Percentiles rank a stretch among this genome's conserved stretches.
Evolutionary conservation across 2,797 vertebrate genomes (phyloP).

Genomic region (Phylloscopus collybita): DNA sequence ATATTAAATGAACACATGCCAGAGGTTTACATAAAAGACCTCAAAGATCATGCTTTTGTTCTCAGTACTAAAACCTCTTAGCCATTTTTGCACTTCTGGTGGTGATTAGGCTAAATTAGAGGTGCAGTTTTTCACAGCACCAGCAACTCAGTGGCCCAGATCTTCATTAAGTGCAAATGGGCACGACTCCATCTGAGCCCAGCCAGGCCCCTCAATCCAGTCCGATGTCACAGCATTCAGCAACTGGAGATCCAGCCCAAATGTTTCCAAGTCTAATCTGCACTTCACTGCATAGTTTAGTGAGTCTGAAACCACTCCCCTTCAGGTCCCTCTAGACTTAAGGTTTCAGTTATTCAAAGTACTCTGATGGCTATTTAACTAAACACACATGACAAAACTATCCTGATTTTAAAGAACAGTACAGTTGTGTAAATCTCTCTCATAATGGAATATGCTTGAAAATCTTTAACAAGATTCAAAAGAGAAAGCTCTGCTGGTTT

Average conservation of each 20-base stretch:
- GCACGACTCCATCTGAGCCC: not conserved
- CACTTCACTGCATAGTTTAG: not conserved
- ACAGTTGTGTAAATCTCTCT: not conserved
- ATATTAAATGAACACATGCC: conserved; percentile 60
- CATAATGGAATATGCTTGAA: not conserved
- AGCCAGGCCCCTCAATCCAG: not conserved
- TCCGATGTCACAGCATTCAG: fast-evolving
- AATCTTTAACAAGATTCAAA: not conserved
- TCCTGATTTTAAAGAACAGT: not conserved
- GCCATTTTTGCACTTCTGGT: not conserved
- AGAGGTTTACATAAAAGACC: conserved; percentile 64
- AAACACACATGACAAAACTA: not conserved
- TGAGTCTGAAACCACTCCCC: not conserved
- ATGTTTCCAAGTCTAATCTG: not conserved
- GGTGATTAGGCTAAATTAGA: not conserved
- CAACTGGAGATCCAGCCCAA: not conserved
- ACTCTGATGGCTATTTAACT: not conserved
- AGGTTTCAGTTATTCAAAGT: not conserved
- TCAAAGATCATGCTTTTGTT: conserved; percentile 47
- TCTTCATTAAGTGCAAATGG: not conserved
- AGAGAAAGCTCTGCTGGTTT: not conserved
- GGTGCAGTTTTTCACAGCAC: not conserved
- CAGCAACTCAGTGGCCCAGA: not conserved
- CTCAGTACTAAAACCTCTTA: not conserved
- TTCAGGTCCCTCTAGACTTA: not conserved